These are phyloP conservation scores for Atta colombica DNA, from an alignment of 1,140 invertebrate species.

Conservation along the genomic window DNA sequence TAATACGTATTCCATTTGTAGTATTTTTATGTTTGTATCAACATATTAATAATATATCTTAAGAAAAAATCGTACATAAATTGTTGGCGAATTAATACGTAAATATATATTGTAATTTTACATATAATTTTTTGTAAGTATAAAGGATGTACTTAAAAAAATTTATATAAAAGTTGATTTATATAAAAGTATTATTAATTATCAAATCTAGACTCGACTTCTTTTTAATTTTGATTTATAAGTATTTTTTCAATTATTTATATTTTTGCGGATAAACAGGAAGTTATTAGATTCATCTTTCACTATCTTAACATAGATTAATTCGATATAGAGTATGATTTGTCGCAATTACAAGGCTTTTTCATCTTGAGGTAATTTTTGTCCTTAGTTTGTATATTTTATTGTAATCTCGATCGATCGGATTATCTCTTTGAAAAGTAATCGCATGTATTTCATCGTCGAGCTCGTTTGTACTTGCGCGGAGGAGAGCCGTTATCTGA, in stretches of 20 bases:
- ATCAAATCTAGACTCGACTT: no score
- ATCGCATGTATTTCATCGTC: slow-evolving; percentile 57
- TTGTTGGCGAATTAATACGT: no score
- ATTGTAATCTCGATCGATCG: slow-evolving; percentile 52
- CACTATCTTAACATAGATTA: not conserved
- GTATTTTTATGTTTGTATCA: no score
- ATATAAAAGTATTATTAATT: no score
- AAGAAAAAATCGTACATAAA: no score
- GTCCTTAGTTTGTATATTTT: not conserved
- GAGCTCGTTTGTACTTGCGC: slow-evolving; percentile 58
- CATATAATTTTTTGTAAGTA: no score
- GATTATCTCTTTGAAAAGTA: slow-evolving; percentile 69
- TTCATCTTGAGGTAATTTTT: not conserved
- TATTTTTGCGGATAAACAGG: slow-evolving; percentile 7
- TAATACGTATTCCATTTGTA: no score
- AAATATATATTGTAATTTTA: no score
- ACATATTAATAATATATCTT: no score
- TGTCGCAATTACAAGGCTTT: not conserved
- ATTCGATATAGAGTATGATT: not conserved
- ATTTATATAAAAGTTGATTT: no score
- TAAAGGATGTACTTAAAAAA: no score
- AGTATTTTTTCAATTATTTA: not conserved
- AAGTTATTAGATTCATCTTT: not conserved
- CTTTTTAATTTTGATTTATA: no score
- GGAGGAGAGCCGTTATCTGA: slow-evolving; percentile 75